Percentiles rank a stretch among this genome's conserved stretches.
Conservation (phyloP, 1,140 invertebrate genomes). For the Heliconius congener region DNA sequence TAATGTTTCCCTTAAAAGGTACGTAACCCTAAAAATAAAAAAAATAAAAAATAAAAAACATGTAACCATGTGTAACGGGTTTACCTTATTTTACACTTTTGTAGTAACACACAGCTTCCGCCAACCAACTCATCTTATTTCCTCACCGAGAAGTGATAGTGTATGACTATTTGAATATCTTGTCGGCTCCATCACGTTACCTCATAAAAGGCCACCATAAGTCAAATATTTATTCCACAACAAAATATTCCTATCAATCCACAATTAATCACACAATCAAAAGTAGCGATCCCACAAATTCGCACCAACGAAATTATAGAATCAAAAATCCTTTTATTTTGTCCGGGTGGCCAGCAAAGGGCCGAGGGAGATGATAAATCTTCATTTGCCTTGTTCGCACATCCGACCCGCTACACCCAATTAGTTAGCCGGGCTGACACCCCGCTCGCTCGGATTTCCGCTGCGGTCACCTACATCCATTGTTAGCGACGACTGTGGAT, state of each 20-base stretch:
- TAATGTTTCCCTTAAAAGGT: too few species aligned
- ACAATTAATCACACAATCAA: conserved; percentile 1
- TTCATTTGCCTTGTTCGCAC: conserved; percentile 79
- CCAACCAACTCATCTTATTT: too few species aligned
- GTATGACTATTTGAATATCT: too few species aligned
- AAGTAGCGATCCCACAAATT: conserved; percentile 5
- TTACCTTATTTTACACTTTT: too few species aligned
- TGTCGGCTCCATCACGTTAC: too few species aligned
- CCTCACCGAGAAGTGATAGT: too few species aligned
- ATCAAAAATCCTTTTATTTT: conserved; percentile 14
- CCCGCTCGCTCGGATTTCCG: conserved; percentile 63
- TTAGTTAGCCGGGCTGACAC: conserved; percentile 70
- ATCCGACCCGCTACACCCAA: conserved; percentile 74
- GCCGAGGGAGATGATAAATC: conserved; percentile 73
- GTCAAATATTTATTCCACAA: neutral
- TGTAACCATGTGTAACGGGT: too few species aligned
- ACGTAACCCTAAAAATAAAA: too few species aligned
- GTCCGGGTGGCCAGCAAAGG: conserved; percentile 46
- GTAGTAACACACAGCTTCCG: too few species aligned
- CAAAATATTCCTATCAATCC: neutral
- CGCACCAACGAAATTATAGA: conserved; percentile 20
- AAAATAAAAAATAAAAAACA: too few species aligned
- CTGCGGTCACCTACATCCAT: conserved; percentile 72
- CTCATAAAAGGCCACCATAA: too few species aligned
- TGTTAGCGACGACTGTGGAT: conserved; percentile 48